Percentiles rank a stretch among this genome's conserved stretches.
Conservation (phyloP, 2,888 invertebrate species). For the Lamellibrachia satsuma region DNA sequence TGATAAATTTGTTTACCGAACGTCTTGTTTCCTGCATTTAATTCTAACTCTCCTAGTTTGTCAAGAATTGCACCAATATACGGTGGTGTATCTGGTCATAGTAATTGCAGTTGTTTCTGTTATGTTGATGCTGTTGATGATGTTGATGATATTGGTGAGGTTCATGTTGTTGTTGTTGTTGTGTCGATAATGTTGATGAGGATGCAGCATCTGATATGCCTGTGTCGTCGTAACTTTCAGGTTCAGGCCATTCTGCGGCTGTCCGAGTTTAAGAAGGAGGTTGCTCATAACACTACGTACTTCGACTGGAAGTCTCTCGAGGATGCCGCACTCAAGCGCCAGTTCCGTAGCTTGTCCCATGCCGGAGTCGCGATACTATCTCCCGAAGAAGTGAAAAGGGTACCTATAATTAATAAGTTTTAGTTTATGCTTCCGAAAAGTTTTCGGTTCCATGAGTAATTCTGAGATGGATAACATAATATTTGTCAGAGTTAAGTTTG, state of each 20-base stretch:
- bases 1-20: too few species aligned
- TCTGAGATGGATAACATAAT: background rate
- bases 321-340: background rate
- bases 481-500: background rate
- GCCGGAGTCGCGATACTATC: background rate
- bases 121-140: too few species aligned
- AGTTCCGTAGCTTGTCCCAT: slow-evolving; percentile 14
- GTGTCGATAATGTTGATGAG: background rate
- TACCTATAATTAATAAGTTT: background rate
- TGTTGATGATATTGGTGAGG: too few species aligned
- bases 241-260: background rate
- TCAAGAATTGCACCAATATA: too few species aligned
- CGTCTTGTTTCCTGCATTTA: too few species aligned
- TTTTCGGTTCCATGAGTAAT: background rate
- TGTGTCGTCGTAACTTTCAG: background rate
- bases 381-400: background rate
- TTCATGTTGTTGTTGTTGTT: too few species aligned
- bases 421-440: background rate
- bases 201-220: background rate
- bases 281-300: background rate
- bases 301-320: slow-evolving; percentile 20
- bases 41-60: too few species aligned
- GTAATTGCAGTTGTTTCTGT: too few species aligned
- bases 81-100: too few species aligned
- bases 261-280: slow-evolving; percentile 8